Conservation (phyloP, 2,113 vertebrate genomes). For the Alaudala cheleensis region DNA sequence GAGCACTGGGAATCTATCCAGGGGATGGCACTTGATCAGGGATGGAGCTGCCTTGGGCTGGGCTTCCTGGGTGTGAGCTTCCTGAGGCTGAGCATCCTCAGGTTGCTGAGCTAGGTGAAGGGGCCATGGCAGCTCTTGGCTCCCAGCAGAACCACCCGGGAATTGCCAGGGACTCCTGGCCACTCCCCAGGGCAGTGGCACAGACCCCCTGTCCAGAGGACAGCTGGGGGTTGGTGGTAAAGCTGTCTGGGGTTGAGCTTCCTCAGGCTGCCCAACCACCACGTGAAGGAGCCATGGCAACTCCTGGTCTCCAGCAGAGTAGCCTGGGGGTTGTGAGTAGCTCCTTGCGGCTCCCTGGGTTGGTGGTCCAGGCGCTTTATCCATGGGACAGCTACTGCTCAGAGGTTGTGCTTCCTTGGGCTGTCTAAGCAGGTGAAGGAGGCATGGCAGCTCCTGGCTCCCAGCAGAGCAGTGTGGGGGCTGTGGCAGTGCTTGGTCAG, state of each 20-base stretch:
- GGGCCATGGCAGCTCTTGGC: neutral
- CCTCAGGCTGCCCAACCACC: neutral
- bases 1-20: no score
- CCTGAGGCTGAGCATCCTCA: neutral
- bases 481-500: no score
- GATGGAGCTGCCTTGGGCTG: neutral
- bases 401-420: neutral
- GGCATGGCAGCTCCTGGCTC: neutral
- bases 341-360: neutral
- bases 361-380: neutral
- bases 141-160: fast-evolving
- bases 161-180: neutral
- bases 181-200: fast-evolving
- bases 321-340: neutral
- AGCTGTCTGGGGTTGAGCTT: neutral
- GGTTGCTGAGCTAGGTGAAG: neutral
- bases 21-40: neutral
- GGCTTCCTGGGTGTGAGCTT: neutral
- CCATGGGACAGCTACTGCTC: neutral
- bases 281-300: neutral
- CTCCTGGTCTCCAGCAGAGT: neutral
- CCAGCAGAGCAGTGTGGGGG: neutral
- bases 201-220: no score
- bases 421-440: neutral
- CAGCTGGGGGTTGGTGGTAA: fast-evolving